phyloP scores from a whole-genome alignment of 2,888 invertebrate species.

The Anaspis maculata region DNA sequence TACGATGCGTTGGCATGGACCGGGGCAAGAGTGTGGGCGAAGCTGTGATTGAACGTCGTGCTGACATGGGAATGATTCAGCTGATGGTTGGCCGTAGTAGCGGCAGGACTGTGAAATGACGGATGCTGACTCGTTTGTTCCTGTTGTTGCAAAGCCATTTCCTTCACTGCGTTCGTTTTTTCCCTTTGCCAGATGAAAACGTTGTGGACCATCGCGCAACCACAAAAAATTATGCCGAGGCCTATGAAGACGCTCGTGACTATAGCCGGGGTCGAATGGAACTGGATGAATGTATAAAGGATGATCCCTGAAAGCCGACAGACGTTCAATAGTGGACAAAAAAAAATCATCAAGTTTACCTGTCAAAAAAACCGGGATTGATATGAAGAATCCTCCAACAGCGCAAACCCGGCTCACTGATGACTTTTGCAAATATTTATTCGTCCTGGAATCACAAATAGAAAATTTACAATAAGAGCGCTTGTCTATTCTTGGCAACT shows the following conservation, averaged over 20 bases:
- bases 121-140: no score
- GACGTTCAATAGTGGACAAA: constrained; percentile 11
- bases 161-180: constrained; percentile 75
- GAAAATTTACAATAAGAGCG: no score
- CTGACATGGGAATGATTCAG: constrained; percentile 36
- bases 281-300: constrained; percentile 85
- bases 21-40: constrained; percentile 30
- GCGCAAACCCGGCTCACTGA: constrained; percentile 85
- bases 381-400: constrained; percentile 88
- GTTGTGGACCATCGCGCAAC: constrained; percentile 90
- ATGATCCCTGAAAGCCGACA: constrained; percentile 74
- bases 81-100: constrained; percentile 31
- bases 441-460: constrained; percentile 60
- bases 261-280: constrained; percentile 86
- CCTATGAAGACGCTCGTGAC: constrained; percentile 85
- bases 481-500: no score
- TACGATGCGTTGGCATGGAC: constrained; percentile 46
- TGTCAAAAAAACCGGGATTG: constrained; percentile 88
- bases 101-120: constrained; percentile 34
- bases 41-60: constrained; percentile 32
- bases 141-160: constrained; percentile 39
- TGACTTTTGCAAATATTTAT: constrained; percentile 87
- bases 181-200: constrained; percentile 91
- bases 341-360: constrained; percentile 45
- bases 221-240: constrained; percentile 86